These are phyloP conservation scores for Stegostoma tigrinum DNA, from an alignment of 2,113 vertebrate genomes.

Conservation along the genomic window DNA sequence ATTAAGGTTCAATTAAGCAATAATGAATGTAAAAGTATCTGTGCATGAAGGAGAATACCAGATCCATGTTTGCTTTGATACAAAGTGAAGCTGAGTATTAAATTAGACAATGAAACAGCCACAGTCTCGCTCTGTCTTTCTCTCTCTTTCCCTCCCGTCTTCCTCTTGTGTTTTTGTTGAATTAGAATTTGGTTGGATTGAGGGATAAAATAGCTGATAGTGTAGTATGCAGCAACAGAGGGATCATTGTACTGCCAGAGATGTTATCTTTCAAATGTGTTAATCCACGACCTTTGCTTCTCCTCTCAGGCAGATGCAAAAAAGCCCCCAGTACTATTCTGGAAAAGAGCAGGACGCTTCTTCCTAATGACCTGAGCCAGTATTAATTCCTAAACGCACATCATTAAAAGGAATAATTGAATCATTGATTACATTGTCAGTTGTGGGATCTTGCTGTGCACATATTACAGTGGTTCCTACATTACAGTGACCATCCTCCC, in stretches of 20 bases:
- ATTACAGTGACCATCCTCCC: not conserved
- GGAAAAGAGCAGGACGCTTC: not conserved
- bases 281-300: not conserved
- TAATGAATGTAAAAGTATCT: not conserved
- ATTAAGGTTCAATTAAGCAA: not conserved
- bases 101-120: not conserved
- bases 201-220: not conserved
- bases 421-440: not conserved
- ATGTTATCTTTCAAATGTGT: not conserved
- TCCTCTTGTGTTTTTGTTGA: not conserved
- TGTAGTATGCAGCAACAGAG: not conserved
- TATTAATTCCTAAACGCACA: not conserved
- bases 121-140: not conserved
- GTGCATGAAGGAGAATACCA: not conserved
- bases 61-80: not conserved
- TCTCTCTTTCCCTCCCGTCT: not conserved
- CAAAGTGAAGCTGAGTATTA: not conserved
- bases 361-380: not conserved
- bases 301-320: not conserved
- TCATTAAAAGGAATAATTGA: not conserved
- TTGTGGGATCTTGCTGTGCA: not conserved
- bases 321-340: not conserved
- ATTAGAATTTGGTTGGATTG: not conserved
- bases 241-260: not conserved
- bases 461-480: not conserved